Percentiles rank a stretch among this genome's conserved stretches.
phyloP scores from a whole-genome alignment of 2,888 invertebrate species.

The Eilema caniola region DNA sequence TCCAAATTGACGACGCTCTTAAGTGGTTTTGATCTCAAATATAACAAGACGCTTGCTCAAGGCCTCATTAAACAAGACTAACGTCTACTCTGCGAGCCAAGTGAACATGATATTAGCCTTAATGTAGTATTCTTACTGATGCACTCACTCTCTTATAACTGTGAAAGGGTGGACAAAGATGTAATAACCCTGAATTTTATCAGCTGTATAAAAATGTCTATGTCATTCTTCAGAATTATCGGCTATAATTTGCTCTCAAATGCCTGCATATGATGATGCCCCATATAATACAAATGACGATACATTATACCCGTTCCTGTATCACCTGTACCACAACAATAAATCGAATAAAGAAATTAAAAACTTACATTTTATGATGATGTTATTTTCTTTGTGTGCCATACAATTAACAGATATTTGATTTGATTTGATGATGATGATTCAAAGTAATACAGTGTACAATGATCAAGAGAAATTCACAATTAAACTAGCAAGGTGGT shows the following conservation, averaged over 20 bases:
- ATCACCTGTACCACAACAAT: no score
- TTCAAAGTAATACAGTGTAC: neutral
- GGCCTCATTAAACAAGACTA: conserved; percentile 1
- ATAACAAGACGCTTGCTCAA: neutral
- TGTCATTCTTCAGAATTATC: no score
- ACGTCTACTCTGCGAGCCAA: neutral
- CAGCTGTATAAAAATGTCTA: no score
- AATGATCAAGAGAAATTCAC: neutral
- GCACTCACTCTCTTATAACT: neutral
- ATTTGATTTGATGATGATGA: no score
- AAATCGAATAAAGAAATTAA: no score
- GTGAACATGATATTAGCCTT: conserved; percentile 5
- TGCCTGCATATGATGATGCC: no score
- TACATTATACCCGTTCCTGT: no score
- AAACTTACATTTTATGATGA: no score
- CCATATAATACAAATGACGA: no score
- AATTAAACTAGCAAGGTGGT: neutral
- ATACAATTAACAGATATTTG: no score
- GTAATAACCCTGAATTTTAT: neutral
- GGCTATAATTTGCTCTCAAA: no score
- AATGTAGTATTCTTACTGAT: neutral
- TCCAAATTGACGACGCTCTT: neutral
- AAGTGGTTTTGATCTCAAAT: conserved; percentile 10
- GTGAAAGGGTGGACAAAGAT: neutral
- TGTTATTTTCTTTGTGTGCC: no score